Evolutionary conservation across 2,797 vertebrate species (phyloP).

Genomic region (Enteromius afrohamiltoni): DNA sequence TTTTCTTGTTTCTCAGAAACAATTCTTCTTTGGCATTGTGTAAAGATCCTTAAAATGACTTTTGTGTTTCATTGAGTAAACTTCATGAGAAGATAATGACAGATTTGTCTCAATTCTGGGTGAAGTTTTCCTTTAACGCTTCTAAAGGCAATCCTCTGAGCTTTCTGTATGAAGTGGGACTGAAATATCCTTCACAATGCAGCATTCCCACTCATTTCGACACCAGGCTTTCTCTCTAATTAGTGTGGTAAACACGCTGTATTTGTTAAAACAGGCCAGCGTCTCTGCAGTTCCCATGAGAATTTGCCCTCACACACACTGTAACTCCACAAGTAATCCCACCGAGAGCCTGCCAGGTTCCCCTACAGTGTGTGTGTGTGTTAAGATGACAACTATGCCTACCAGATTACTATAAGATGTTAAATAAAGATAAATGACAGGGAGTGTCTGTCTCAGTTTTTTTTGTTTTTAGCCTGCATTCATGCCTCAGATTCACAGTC

Average conservation of each 20-base stretch:
- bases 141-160: slow-evolving; percentile 7
- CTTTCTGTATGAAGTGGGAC: slow-evolving; percentile 16
- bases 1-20: background rate
- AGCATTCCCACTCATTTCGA: slow-evolving; percentile 47
- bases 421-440: slow-evolving; percentile 29
- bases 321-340: slow-evolving; percentile 25
- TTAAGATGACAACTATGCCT: background rate
- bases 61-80: background rate
- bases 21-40: no score
- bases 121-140: background rate
- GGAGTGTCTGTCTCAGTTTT: background rate
- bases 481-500: background rate
- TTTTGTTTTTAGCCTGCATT: background rate
- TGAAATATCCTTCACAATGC: slow-evolving; percentile 24
- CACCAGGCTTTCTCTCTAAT: slow-evolving; percentile 52
- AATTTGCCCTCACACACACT: slow-evolving; percentile 40
- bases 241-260: slow-evolving; percentile 47
- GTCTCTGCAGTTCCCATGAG: slow-evolving; percentile 52
- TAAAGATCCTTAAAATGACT: background rate
- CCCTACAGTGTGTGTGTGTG: background rate
- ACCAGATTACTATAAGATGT: slow-evolving; percentile 7
- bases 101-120: background rate
- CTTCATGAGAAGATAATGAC: background rate
- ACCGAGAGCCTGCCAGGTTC: slow-evolving; percentile 26
- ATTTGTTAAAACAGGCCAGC: slow-evolving; percentile 51